These are phyloP conservation scores for Taenioides sp. DNA, from an alignment of 2,797 vertebrate species.

Conservation along the genomic window DNA sequence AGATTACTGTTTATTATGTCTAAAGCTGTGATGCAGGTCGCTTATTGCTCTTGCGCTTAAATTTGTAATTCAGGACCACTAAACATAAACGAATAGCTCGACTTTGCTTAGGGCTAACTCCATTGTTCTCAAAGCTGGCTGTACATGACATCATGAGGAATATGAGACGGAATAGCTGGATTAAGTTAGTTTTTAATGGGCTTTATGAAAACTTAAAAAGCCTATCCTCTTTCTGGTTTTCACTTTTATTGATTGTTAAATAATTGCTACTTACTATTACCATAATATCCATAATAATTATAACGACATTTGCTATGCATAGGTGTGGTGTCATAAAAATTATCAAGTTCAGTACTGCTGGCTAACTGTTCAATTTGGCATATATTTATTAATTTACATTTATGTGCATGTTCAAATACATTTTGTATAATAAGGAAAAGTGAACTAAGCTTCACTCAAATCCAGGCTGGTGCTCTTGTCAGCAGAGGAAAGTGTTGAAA, in stretches of 20 bases:
- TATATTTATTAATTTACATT: too few species aligned
- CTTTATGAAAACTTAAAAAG: not conserved
- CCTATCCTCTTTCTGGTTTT: not conserved
- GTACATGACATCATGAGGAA: constrained; percentile 5
- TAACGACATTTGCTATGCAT: too few species aligned
- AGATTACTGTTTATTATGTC: not conserved
- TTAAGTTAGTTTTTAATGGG: not conserved
- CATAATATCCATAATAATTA: not conserved
- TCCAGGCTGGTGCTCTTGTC: constrained; percentile 23
- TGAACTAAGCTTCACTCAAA: not conserved
- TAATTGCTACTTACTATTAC: too few species aligned
- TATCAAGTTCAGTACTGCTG: not conserved
- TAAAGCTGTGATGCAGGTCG: constrained; percentile 52
- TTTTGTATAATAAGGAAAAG: not conserved
- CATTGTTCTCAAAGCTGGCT: constrained; percentile 11
- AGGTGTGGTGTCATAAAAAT: not conserved
- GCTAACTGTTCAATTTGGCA: not conserved
- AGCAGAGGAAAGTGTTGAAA: constrained; percentile 45
- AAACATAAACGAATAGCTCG: constrained; percentile 2
- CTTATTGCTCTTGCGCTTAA: constrained; percentile 25
- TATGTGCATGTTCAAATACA: not conserved
- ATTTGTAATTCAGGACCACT: constrained; percentile 51
- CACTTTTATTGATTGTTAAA: not conserved
- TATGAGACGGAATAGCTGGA: not conserved
- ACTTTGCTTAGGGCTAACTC: constrained; percentile 22